Percentiles rank a stretch among this genome's conserved stretches.
These are phyloP conservation scores for Sipha maydis DNA, from an alignment of 2,888 invertebrate species.

Conservation along the genomic window DNA sequence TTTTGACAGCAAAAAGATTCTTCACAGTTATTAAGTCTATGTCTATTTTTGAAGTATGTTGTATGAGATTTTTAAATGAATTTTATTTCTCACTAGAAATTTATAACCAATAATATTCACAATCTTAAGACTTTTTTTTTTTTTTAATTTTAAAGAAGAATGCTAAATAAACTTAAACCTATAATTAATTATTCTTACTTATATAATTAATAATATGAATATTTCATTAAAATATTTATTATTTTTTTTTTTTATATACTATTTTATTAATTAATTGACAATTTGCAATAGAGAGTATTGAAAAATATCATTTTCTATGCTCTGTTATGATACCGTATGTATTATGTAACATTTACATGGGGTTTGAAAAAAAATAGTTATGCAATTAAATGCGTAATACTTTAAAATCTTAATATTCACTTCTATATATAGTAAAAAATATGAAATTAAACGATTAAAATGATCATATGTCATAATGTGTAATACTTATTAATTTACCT, in stretches of 20 bases:
- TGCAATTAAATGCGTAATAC: constrained; percentile 2
- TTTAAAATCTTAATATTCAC: neutral
- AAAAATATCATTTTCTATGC: neutral
- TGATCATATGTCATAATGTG: neutral
- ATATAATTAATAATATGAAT: neutral
- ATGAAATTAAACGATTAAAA: neutral
- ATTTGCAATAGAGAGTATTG: neutral
- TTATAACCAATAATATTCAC: neutral
- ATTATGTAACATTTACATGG: neutral
- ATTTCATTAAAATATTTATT: neutral
- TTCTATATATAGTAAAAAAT: neutral
- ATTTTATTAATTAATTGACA: neutral
- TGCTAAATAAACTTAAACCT: neutral
- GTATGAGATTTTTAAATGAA: neutral
- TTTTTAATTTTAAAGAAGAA: neutral
- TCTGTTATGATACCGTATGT: neutral
- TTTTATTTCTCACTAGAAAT: neutral
- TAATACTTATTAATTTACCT: neutral
- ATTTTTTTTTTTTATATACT: neutral
- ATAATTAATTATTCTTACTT: neutral
- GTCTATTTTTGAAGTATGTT: neutral
- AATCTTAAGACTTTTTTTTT: neutral
- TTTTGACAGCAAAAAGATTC: too few relatives aligned
- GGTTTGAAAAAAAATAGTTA: neutral
- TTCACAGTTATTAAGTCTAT: too few relatives aligned